Evolutionary conservation across 2,888 invertebrate species (phyloP), one percentile per base, ranked within the genome.

Genomic region (Lasioglossum lativentre): DNA sequence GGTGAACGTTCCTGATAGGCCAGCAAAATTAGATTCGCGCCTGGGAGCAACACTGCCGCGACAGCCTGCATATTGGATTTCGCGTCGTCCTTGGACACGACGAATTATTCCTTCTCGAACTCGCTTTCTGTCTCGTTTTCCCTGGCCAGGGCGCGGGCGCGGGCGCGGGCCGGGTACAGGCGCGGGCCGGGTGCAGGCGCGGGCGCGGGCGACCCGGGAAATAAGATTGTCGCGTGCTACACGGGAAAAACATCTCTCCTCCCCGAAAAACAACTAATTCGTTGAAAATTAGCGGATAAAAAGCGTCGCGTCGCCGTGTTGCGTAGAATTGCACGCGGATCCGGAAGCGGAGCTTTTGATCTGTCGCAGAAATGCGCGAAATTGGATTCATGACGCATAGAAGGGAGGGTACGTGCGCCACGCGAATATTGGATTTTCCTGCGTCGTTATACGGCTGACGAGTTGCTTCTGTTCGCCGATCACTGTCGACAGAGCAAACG

Each of bases 381-480:
- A 89, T 89, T 89, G 88, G 80, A 89, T 88, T 89, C 83, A 85
- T 81, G 81, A 78, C 78, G 78, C 80, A 72, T 59, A 56, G 47
- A 75, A 80, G n/a, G 87, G 71, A 80, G 30, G 68, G 75, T 83
- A 89, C 82, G 87, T 83, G 87, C 79, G 59, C 73, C 74, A 40
- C 27, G 74, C 83, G 88, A 82, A 86, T 89, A 89, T 89, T 89
- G 89, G 88, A 83, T 89, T 89, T 88, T 80, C 86, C 80, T 56
- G 81, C 75, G 86, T 85, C 82, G 89, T 90, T 89, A 88, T 89
- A 89, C 85, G 85, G 79, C 84, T 84, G 86, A 80, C 86, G 88
- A 90, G 89, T 84, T 84, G 86, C 88, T 85, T 88, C 89, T 85
- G 82, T 85, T 80, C 82, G 80, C 66, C 75, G 83, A 86, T 85